Evolutionary conservation across 2,797 vertebrate genomes (phyloP), one percentile per base, ranked within the genome.

Genomic region (Coreius guichenoti): DNA sequence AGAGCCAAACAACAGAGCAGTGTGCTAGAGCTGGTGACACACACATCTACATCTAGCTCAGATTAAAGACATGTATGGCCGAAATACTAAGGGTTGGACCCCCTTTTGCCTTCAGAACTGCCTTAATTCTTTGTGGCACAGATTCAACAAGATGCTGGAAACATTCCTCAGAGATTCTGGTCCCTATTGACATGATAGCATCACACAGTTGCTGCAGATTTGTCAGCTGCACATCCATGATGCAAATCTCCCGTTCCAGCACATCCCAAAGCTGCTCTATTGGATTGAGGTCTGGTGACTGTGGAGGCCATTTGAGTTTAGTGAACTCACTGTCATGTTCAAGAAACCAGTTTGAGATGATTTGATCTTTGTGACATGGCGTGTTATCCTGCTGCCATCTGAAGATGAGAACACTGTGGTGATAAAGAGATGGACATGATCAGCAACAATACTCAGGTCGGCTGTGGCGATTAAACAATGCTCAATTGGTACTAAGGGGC

Each of bases 1-100:
- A 84, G 90, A 90, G 92, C 91, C 87, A 92, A 90, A 90, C 89
- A 88, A 86, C 90, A 92, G n/a, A 43, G 54, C 81, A 63, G 19
- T 49, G 56, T 67, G 78, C 17, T 63, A 17, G 39, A 79, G 61
- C 33, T 76, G 33, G 11, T 56, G 51, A 61, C 12, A 47, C 17
- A 77, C 43, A 74, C 56, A 86, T 70, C 8, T 11, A 39, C 49
- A 63, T 29, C 61, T 63, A 29, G 61, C 61, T 63, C 13, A 63
- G 8, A 43, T 61, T n/a, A 13, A 61, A 26, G 54, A 58, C 21
- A 58, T 4, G 13, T 14, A 47, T 47, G 45, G 45, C 3, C 13
- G 6, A 19, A 51, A 51, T 19, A 19, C 49, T 7, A 51, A 51
- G 17, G 4, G 4, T 61, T 14, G n/a, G n/a, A 61, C n/a, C 58